Evolutionary conservation across 2,797 vertebrate species (phyloP), one percentile per base, ranked within the genome.

Genomic region (Epinephelus malabaricus): DNA sequence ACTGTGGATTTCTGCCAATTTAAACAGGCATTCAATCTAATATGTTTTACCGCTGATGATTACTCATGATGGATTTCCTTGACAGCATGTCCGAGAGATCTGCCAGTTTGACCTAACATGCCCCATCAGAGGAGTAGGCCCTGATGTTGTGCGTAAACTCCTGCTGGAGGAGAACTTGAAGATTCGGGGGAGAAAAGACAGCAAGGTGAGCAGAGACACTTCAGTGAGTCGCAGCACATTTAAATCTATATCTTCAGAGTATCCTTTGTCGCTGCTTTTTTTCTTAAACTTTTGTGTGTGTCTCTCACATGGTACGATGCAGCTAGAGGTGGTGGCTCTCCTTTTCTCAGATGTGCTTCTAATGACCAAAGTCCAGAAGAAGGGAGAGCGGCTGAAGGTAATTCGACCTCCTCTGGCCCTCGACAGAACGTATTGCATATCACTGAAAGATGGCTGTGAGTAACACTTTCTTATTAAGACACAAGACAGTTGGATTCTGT

Each of bases 341-440:
- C 95, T 97, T 46, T 97, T 97, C 92, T 96, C 96, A 0, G 97
- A 97, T 3, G 94, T 96, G 27, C 91, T 97, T 45, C 92, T 97
- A 47, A 85, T 97, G 82, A 96, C 96, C 72, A 97, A 97, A 93
- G 88, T 88, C 30, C 96, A 94, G 47, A 97, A 96, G 90, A 97
- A 94, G 90, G 90, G 84, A 0, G 96, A 96, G 76, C 92, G 89
- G 63, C 94, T 95, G 85, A 97, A 96, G 87, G 94, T 97, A 69
- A 91, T 96, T 58, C 95, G 95, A 0, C 95, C 96, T 60, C 97
- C 97, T 8, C 86, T 97, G 84, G 90, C 95, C 79, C 89, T 97
- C 51, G 96, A 97, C 85, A 96, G 93, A 90, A 94, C 92, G 0
- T 81, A 85, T 25, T 96, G 95, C 84, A 71, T 71, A 2, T 73